A percentile compares a stretch with the other conserved stretches of the same genome.
These are phyloP conservation scores for Perognathus longimembris DNA, from an alignment of 2,113 vertebrate species.

Conservation along the genomic window DNA sequence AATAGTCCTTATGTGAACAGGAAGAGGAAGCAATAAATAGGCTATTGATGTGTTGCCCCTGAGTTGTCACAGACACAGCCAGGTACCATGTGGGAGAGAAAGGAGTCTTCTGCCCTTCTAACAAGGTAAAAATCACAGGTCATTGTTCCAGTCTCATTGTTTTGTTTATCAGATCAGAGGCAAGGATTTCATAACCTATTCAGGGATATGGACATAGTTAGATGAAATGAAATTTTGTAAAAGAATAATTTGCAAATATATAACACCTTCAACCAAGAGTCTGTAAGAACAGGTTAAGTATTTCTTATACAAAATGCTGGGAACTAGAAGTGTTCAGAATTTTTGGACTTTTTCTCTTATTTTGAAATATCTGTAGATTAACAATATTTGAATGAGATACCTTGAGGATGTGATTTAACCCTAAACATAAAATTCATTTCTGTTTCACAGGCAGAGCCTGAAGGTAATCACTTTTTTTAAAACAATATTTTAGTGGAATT, in stretches of 20 bases:
- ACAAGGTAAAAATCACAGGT: not conserved
- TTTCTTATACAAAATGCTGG: not conserved
- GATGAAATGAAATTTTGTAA: not conserved
- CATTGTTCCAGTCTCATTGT: not conserved
- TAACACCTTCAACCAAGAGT: not conserved
- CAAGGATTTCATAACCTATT: not conserved
- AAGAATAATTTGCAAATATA: conserved; percentile 4
- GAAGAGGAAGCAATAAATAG: fast-evolving
- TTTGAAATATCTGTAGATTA: not conserved
- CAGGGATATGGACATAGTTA: not conserved
- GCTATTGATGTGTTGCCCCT: not conserved
- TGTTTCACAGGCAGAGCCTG: not conserved
- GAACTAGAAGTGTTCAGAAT: not conserved
- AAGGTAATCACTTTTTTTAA: not conserved
- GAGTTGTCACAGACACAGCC: fast-evolving
- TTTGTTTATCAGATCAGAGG: not conserved
- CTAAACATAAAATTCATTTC: not conserved
- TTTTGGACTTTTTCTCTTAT: no score
- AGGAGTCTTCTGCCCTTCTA: not conserved
- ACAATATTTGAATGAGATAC: not conserved
- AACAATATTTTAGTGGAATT: not conserved
- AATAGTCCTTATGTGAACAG: not conserved
- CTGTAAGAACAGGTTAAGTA: not conserved
- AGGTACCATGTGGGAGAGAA: no score
- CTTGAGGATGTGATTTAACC: not conserved